Evolutionary conservation across 2,797 vertebrate species (phyloP).

Genomic region (Cephalopachus bancanus): DNA sequence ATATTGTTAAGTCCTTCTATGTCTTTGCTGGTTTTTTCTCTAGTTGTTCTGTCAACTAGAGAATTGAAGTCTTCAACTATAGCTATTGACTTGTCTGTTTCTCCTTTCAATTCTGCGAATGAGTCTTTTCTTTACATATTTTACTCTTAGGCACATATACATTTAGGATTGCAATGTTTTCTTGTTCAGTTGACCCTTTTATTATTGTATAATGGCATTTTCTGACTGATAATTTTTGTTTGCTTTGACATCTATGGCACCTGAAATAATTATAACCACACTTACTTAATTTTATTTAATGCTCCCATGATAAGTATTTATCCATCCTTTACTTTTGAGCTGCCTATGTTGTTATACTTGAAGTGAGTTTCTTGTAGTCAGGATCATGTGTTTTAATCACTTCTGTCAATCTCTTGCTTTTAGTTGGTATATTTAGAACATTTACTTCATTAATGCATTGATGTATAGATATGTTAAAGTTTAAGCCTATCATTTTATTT

Average conservation of each 20-base stretch:
- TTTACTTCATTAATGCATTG: background rate
- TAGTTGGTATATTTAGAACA: background rate
- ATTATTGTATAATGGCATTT: background rate
- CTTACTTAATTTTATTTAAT: background rate
- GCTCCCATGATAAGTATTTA: background rate
- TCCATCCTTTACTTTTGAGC: background rate
- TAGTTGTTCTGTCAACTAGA: background rate
- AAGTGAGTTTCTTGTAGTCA: background rate
- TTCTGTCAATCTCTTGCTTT: background rate
- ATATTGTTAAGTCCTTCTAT: background rate
- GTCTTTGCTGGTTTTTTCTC: background rate
- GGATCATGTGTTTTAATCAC: background rate
- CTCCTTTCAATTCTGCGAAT: background rate
- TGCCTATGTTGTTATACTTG: background rate
- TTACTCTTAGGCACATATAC: background rate
- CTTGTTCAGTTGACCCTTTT: background rate
- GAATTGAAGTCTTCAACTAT: background rate
- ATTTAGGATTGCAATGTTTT: background rate
- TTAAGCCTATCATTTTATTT: background rate
- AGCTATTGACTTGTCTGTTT: background rate
- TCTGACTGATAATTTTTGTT: background rate
- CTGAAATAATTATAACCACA: background rate
- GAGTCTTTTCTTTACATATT: too few species aligned
- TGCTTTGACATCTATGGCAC: background rate
- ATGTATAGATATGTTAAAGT: background rate